Base-by-base conservation (phyloP, 2,797 vertebrate species). In the Enteromius treurensis region DNA sequence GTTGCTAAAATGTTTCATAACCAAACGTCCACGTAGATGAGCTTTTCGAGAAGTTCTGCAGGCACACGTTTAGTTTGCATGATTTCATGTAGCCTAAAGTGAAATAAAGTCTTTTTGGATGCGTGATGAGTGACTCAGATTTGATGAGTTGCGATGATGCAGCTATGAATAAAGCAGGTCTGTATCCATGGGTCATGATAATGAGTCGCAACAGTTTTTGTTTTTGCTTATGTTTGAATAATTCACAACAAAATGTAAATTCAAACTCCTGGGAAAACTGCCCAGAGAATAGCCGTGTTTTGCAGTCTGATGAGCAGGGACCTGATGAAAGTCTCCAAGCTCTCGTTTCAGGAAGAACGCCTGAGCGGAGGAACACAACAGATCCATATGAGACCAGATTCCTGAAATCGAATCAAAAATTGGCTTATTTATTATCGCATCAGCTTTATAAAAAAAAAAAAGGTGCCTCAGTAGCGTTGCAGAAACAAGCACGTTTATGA, bases 121-220 rank as follows among this genome's bases (percentile, higher is more conserved):
- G 91, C 91, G 91, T 87, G 87, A 86, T 91, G 91, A 83, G 87
- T 92, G 91, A 83, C 67, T 81, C 84, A 65, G 83, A 87, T 83
- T 74, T 82, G 86, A 83, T 7, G 13, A 13, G 42, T 71, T 68
- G 26, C 23, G 74, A 70, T 71, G 71, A 47, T 34, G n/a, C 55
- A 79, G 19, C 9, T 26, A 19, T 14, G 42, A 55, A 62, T 60
- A 83, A 78, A 37, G 13, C 75, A 49, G 51, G 68, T 23, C 51
- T 23, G 21, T 47, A 10, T 68, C 26, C 47, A 65, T 45, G 19
- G 45, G 11, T 79, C 76, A 51, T 37, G 53, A 51, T 79, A 15
- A 78, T 78, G 15, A 14, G 21, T 40, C 3, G 13, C 64, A 49
- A 14, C 60, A 32, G n/a, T 47, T 49, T 78, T 78, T 40, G 53